Conservation (phyloP, 2,888 invertebrate species). For the Cephus nigrinus region DNA sequence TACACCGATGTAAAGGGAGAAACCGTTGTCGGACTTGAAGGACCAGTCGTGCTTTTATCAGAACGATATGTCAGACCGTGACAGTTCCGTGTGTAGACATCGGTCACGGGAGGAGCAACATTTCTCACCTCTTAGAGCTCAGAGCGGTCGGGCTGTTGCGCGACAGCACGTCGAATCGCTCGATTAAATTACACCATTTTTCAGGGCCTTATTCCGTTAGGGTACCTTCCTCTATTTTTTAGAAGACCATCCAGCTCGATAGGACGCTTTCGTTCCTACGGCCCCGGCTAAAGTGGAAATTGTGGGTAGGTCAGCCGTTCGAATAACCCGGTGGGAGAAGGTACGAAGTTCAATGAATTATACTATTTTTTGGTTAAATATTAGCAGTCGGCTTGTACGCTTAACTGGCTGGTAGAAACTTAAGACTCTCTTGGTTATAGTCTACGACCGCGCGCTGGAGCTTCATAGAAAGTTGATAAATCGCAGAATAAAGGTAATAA, state of each 20-base stretch:
- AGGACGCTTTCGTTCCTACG: background rate
- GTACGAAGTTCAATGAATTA: background rate
- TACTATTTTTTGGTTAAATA: background rate
- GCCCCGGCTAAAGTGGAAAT: background rate
- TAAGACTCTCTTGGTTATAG: background rate
- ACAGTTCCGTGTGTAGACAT: slow-evolving; percentile 59
- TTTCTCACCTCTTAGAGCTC: slow-evolving; percentile 56
- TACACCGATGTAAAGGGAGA: slow-evolving; percentile 14
- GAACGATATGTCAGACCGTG: slow-evolving; percentile 62
- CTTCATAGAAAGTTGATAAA: background rate
- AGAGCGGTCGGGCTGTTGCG: slow-evolving; percentile 35
- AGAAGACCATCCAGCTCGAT: background rate
- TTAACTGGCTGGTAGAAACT: background rate
- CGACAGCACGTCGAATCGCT: slow-evolving; percentile 48
- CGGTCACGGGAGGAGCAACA: slow-evolving; percentile 55
- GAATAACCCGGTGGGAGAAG: background rate
- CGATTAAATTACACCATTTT: slow-evolving; percentile 54
- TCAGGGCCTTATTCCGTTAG: slow-evolving; percentile 32
- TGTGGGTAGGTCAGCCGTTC: background rate
- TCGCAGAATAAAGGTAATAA: background rate
- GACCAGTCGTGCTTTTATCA: slow-evolving; percentile 57
- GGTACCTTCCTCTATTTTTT: background rate
- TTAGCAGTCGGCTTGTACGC: background rate
- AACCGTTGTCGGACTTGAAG: slow-evolving; percentile 34
- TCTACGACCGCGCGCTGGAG: background rate